A percentile compares a stretch with the other conserved stretches of the same genome.
Evolutionary conservation across 1,140 invertebrate species (phyloP).

Genomic region (Leptonema lineaticorne): DNA sequence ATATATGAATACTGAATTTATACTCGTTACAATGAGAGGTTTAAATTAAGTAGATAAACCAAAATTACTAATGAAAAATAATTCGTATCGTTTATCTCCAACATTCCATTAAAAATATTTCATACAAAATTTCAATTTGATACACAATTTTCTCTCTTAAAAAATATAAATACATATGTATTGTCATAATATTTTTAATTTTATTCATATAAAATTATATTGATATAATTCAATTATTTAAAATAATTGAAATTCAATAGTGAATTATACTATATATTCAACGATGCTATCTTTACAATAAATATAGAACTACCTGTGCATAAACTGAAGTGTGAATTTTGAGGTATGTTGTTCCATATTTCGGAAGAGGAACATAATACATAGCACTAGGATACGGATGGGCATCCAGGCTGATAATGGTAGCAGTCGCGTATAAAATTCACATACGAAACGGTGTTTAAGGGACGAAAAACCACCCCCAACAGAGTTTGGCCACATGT

Average conservation of each 20-base stretch:
- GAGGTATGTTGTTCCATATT: not conserved
- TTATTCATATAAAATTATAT: not conserved
- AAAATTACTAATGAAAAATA: constrained; percentile 41
- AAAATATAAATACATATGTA: too few relatives aligned
- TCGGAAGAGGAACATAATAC: constrained; percentile 21
- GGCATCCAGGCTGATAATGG: constrained; percentile 36
- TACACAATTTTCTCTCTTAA: constrained; percentile 20
- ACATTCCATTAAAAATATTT: constrained; percentile 26
- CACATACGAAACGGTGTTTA: constrained; percentile 42
- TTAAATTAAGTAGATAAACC: constrained; percentile 29
- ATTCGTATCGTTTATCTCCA: constrained; percentile 41
- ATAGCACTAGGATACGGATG: not conserved
- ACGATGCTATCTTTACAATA: not conserved
- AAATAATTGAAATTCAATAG: not conserved
- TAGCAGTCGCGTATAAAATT: constrained; percentile 41
- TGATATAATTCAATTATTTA: not conserved
- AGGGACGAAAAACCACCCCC: constrained; percentile 27
- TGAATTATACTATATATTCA: not conserved
- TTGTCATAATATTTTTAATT: not conserved
- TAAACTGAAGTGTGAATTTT: not conserved
- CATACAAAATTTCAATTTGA: constrained; percentile 27
- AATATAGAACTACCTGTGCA: not conserved
- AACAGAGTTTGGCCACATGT: constrained; percentile 29
- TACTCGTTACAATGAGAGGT: not conserved
- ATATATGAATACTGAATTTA: too few relatives aligned